These are phyloP conservation scores for Archegozetes longisetosus DNA, from an alignment of 1,140 invertebrate genomes.

Conservation along the genomic window DNA sequence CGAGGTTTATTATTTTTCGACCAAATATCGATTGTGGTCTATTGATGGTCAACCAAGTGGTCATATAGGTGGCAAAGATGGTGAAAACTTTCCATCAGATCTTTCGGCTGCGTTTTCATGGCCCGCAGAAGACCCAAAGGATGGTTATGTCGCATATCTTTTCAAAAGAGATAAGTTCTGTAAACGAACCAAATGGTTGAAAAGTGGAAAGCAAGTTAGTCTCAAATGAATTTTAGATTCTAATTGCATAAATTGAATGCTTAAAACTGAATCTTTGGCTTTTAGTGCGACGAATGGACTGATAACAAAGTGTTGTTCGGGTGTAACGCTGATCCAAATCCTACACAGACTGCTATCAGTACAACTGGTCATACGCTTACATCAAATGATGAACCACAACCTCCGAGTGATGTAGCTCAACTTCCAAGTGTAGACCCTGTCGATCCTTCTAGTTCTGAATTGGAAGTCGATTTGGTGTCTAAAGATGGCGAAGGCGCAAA, in stretches of 20 bases:
- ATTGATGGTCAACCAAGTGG: not conserved
- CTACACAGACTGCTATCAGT: no score
- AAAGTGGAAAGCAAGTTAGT: no score
- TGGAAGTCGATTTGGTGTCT: no score
- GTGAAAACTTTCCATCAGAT: not conserved
- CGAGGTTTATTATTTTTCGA: not conserved
- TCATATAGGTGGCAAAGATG: not conserved
- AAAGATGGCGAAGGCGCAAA: no score
- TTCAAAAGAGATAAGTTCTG: not conserved
- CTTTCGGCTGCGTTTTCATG: not conserved
- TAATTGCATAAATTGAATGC: no score
- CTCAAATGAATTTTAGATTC: no score
- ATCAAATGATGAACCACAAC: no score
- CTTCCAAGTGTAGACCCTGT: no score
- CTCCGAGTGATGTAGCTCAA: no score
- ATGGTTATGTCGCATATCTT: not conserved
- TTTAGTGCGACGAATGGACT: not conserved
- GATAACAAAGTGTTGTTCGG: not conserved
- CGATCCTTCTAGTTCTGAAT: no score
- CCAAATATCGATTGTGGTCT: not conserved
- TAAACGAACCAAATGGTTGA: not conserved
- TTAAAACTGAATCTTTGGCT: no score
- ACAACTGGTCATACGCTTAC: no score
- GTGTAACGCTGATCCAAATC: not conserved
- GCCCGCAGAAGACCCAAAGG: not conserved